Evolutionary conservation across 2,797 vertebrate species (phyloP).

Genomic region (Paedocypris micromegethes): DNA sequence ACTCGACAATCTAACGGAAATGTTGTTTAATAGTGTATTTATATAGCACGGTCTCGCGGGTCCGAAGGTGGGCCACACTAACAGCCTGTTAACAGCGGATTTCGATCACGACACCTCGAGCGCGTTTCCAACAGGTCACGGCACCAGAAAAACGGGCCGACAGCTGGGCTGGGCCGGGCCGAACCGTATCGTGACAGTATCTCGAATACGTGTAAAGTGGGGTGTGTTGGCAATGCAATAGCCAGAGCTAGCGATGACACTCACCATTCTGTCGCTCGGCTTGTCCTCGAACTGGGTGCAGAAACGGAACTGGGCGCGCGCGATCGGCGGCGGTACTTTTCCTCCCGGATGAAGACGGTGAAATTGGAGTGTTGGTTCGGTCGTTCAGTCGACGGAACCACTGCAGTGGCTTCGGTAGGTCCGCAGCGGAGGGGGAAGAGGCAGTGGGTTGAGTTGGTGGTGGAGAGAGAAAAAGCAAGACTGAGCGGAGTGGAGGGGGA

Average conservation of each 20-base stretch:
- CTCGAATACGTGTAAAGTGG: not conserved
- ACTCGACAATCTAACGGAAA: not conserved
- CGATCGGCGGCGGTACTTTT: constrained; percentile 3
- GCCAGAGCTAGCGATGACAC: constrained; percentile 11
- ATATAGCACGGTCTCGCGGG: not conserved
- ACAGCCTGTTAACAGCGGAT: constrained; percentile 30
- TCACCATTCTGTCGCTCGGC: constrained; percentile 51
- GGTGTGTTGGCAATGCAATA: not conserved
- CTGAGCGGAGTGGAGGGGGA: constrained; percentile 26
- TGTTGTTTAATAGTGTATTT: not conserved
- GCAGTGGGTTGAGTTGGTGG: constrained; percentile 40
- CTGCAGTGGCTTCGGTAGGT: constrained; percentile 49
- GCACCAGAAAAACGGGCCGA: not conserved
- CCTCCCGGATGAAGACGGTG: not conserved
- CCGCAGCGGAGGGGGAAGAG: constrained; percentile 46
- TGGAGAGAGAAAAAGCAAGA: not conserved
- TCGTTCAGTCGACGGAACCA: constrained; percentile 43
- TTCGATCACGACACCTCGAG: constrained; percentile 37
- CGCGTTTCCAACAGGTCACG: not conserved
- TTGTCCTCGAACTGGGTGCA: constrained; percentile 29
- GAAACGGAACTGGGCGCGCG: not conserved
- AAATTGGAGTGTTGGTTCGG: constrained; percentile 16
- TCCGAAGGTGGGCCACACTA: constrained; percentile 38
- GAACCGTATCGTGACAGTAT: not conserved
- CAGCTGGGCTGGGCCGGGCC: not conserved